A percentile compares a stretch with the other conserved stretches of the same genome.
phyloP scores from a whole-genome alignment of 1,140 invertebrate species.

The Streblospio benedicti region DNA sequence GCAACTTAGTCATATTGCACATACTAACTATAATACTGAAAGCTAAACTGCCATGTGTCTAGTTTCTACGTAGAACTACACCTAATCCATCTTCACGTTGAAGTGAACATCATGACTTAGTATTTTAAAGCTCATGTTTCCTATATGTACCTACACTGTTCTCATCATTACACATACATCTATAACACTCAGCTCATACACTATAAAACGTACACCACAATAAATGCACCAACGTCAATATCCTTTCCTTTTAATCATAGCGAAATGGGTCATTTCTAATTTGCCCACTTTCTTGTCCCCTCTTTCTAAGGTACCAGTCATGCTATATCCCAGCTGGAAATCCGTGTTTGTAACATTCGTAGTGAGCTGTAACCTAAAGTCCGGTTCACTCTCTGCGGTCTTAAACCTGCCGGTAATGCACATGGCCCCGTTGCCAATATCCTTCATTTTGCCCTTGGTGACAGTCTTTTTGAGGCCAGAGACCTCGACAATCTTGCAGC shows the following conservation, averaged over 20 bases:
- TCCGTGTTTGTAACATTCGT: slow-evolving; percentile 69
- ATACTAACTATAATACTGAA: too few species aligned
- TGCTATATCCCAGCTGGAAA: slow-evolving; percentile 79
- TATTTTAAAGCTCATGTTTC: too few species aligned
- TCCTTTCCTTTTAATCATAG: slow-evolving; percentile 63
- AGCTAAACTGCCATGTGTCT: too few species aligned
- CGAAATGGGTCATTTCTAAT: slow-evolving; percentile 76
- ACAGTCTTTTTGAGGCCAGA: slow-evolving; percentile 67
- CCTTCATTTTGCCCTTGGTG: slow-evolving; percentile 68
- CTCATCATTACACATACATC: too few species aligned
- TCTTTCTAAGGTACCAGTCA: slow-evolving; percentile 75
- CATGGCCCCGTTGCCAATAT: slow-evolving; percentile 64
- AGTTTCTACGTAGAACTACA: too few species aligned
- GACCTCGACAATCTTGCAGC: slow-evolving; percentile 69
- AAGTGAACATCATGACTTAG: too few species aligned
- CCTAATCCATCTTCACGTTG: too few species aligned
- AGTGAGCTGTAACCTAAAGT: slow-evolving; percentile 60
- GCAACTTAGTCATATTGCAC: too few species aligned
- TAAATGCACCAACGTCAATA: too few species aligned
- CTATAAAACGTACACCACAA: too few species aligned
- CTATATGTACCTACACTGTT: too few species aligned
- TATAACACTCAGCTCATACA: too few species aligned
- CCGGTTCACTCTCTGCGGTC: slow-evolving; percentile 42
- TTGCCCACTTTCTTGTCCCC: slow-evolving; percentile 64
- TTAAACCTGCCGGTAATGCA: slow-evolving; percentile 76